Percentiles rank a stretch among this genome's conserved stretches.
Conservation (phyloP, 1,140 invertebrate species). For the Zaprionus capensis region DNA sequence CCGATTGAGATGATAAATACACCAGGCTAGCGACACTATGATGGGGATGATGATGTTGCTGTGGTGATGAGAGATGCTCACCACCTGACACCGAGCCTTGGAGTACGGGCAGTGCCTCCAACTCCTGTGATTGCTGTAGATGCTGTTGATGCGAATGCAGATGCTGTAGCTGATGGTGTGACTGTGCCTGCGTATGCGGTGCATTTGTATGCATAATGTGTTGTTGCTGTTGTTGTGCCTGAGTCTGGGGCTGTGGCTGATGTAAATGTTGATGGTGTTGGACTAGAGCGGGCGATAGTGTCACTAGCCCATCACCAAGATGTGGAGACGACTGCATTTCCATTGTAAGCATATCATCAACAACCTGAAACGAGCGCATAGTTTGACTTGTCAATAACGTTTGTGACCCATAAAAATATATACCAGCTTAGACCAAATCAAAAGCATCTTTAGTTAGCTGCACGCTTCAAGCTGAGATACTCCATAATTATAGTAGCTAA, state of each 20-base stretch:
- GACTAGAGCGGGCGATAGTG: conserved; percentile 52
- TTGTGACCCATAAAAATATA: neutral
- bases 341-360: conserved; percentile 75
- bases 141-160: conserved; percentile 15
- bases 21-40: conserved; percentile 42
- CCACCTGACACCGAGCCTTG: conserved; percentile 21
- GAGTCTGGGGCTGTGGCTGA: conserved; percentile 39
- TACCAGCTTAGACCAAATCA: neutral
- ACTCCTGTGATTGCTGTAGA: conserved; percentile 45
- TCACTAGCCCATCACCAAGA: conserved; percentile 67
- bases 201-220: neutral
- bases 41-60: conserved; percentile 53
- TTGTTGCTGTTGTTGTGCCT: conserved; percentile 14
- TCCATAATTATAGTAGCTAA: conserved; percentile 50
- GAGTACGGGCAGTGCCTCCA: conserved; percentile 53
- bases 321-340: conserved; percentile 76
- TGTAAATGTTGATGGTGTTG: conserved; percentile 61
- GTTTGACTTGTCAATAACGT: conserved; percentile 23
- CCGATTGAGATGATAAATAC: conserved; percentile 54
- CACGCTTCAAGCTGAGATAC: neutral
- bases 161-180: conserved; percentile 12
- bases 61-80: conserved; percentile 7
- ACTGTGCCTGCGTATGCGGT: conserved; percentile 27
- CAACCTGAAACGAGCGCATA: conserved; percentile 42
- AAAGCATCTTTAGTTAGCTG: neutral